Evolutionary conservation across 2,888 invertebrate genomes (phyloP), one percentile per base, ranked within the genome.

Genomic region (Seira sanloemensis): DNA sequence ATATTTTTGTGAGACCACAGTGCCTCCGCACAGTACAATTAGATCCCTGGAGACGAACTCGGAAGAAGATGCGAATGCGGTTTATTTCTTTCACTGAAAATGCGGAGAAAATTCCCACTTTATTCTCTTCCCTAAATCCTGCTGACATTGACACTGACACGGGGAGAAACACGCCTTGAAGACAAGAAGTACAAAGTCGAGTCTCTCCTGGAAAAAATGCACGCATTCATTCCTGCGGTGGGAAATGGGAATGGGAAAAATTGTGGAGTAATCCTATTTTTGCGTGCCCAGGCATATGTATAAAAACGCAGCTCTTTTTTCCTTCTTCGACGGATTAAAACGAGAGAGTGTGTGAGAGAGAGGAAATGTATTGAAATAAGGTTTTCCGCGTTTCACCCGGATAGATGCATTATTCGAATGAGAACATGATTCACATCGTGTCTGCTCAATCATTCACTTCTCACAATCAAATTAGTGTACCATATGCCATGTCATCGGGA

Each of bases 61-160:
- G 50, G 50, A n/a, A n/a, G 37, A 7, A 7, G 37, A 37, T 37
- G 50, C 50, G 50, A 50, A 50, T 50, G 50, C 50, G 50, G 50
- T 50, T 50, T 50, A 2, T 16, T 50, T 50, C n/a, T 50, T 50
- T 50, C 50, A 2, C 5, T 12, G 50, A 50, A 50, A 50, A n/a
- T 16, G 58, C 50, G 77, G 26, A 77, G 24, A 72, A 72, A 71
- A 66, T 80, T 66, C 65, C 69, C 66, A n/a, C 26, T 68, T 24
- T 66, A 58, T 72, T 78, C 25, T 24, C 46, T 46, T 65, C 50
- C 72, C 66, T 58, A 58, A 78, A 67, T 78, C 76, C 78, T 69
- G 86, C 86, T 83, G 82, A 86, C 82, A 83, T 86, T 86, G 82
- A 83, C 86, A 86, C 82, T 86, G 78, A 82, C 86, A 86, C 58